phyloP scores from a whole-genome alignment of 2,888 invertebrate species.

The Hemicrepidius hirtus region DNA sequence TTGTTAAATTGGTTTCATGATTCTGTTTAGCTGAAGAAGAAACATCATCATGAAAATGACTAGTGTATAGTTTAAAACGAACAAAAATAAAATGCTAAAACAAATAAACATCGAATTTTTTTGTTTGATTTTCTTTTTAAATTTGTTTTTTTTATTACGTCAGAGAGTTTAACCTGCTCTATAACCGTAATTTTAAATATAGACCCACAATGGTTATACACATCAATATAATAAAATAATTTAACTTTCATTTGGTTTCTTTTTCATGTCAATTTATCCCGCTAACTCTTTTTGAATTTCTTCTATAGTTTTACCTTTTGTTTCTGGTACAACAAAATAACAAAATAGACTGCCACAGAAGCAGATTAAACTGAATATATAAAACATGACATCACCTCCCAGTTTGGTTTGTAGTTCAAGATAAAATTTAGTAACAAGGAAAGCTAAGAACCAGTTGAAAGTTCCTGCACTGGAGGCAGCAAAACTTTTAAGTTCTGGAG shows the following conservation, averaged over 20 bases:
- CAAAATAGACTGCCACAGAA: slow-evolving; percentile 80
- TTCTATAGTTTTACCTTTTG: slow-evolving; percentile 82
- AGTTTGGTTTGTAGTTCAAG: slow-evolving; percentile 75
- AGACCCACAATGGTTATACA: background rate
- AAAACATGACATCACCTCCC: slow-evolving; percentile 81
- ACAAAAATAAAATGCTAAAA: no score
- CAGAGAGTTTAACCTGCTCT: background rate
- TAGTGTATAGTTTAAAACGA: no score
- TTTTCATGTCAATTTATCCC: background rate
- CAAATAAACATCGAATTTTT: no score
- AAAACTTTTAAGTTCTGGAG: slow-evolving; percentile 85
- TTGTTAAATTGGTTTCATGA: no score
- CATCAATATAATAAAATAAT: background rate
- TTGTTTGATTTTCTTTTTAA: no score
- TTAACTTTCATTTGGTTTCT: background rate
- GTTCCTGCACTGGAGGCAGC: slow-evolving; percentile 87
- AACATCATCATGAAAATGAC: no score
- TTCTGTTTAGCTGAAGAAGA: no score
- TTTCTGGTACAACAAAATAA: slow-evolving; percentile 80
- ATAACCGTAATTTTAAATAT: background rate
- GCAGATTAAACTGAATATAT: slow-evolving; percentile 83
- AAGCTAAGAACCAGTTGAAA: slow-evolving; percentile 88
- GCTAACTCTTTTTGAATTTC: slow-evolving; percentile 77
- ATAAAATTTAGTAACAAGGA: slow-evolving; percentile 86
- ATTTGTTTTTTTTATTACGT: no score